Conservation (phyloP, 30 jellyfish, hydroid and myxozoan species). For the Turritopsis rubra region DNA sequence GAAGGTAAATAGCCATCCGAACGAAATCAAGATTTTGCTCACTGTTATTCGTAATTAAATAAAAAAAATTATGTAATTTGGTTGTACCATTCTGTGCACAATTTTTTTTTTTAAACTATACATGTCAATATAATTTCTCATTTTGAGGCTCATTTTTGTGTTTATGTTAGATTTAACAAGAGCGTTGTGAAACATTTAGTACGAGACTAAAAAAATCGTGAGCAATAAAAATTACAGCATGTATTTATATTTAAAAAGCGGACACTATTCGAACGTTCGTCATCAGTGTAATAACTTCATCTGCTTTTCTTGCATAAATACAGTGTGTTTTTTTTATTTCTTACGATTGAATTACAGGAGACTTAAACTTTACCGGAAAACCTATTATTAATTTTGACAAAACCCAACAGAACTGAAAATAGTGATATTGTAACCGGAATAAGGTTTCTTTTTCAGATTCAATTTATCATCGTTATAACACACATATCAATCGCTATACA, state of each 20-base stretch:
- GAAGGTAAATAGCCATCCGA: too few relatives aligned
- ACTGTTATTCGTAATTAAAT: too few relatives aligned
- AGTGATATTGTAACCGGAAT: not conserved
- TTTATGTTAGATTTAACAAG: not conserved
- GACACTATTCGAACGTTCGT: not conserved
- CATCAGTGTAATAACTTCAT: not conserved
- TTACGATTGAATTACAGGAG: not conserved
- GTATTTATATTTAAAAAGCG: not conserved
- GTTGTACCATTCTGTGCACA: too few relatives aligned
- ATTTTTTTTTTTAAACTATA: too few relatives aligned
- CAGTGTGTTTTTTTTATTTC: not conserved
- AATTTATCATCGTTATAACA: slow-evolving; percentile 46
- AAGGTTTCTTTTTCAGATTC: slow-evolving; percentile 42
- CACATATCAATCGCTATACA: slow-evolving; percentile 52
- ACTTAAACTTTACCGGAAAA: too few relatives aligned
- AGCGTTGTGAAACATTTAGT: not conserved
- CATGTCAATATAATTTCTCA: too few relatives aligned
- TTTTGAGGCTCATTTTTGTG: not conserved
- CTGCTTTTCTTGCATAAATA: not conserved
- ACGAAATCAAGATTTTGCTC: too few relatives aligned
- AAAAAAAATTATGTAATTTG: too few relatives aligned
- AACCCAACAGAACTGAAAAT: not conserved
- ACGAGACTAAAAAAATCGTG: not conserved
- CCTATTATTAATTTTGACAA: not conserved
- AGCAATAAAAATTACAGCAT: not conserved